These are phyloP conservation scores for Hylaea fasciaria DNA, from an alignment of 2,888 invertebrate genomes.

Conservation along the genomic window DNA sequence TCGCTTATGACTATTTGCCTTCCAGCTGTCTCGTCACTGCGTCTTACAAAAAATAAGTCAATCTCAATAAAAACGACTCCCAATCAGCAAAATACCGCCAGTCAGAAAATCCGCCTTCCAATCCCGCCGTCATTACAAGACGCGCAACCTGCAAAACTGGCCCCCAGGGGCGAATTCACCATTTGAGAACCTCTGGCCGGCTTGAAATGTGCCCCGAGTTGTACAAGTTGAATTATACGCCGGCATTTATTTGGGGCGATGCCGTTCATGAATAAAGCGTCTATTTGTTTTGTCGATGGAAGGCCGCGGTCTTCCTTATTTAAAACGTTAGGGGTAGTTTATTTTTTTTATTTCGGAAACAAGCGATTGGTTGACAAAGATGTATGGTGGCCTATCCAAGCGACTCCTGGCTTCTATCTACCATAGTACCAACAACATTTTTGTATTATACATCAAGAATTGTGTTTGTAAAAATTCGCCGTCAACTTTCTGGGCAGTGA, in stretches of 20 bases:
- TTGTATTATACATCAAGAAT: too few relatives aligned
- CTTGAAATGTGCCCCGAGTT: conserved; percentile 45
- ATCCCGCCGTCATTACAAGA: conserved; percentile 15
- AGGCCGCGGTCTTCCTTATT: neutral
- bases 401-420: too few relatives aligned
- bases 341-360: neutral
- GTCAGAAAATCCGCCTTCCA: conserved; percentile 6
- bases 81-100: too few relatives aligned
- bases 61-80: too few relatives aligned
- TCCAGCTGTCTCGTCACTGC: too few relatives aligned
- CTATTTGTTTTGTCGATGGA: conserved; percentile 46
- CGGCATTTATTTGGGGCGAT: conserved; percentile 48
- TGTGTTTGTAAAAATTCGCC: too few relatives aligned
- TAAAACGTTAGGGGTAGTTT: neutral
- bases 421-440: too few relatives aligned
- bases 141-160: conserved; percentile 5
- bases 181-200: conserved; percentile 15
- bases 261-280: conserved; percentile 53
- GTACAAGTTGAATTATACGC: conserved; percentile 48
- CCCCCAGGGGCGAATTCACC: conserved; percentile 8
- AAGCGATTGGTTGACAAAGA: neutral
- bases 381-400: too few relatives aligned
- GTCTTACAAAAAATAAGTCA: too few relatives aligned
- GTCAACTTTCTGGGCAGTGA: too few relatives aligned
- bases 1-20: too few relatives aligned